A percentile compares a stretch with the other conserved stretches of the same genome.
Evolutionary conservation across 2,888 invertebrate species (phyloP).

Genomic region (Rhingia campestris): DNA sequence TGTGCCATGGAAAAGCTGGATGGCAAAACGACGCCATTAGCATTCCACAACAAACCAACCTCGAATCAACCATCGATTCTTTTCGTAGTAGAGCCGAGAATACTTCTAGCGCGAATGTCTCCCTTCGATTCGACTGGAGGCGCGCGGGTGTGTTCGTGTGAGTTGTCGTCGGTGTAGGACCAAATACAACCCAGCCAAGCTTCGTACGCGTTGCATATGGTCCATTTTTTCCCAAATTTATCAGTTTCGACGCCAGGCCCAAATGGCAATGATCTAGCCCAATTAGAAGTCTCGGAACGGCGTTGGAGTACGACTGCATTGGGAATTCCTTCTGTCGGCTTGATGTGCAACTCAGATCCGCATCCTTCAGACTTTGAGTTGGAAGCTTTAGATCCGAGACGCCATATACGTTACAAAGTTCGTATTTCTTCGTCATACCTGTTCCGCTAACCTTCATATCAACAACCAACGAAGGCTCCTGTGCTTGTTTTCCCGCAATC

Average conservation of each 20-base stretch:
- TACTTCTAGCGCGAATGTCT: too few relatives aligned
- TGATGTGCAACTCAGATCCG: background rate
- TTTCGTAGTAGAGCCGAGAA: too few relatives aligned
- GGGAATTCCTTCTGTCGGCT: background rate
- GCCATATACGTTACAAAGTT: background rate
- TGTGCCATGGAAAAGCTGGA: constrained; percentile 57
- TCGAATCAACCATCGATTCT: too few relatives aligned
- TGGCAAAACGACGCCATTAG: constrained; percentile 42
- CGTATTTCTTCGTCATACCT: background rate
- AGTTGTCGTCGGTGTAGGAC: too few relatives aligned
- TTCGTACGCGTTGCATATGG: constrained; percentile 29
- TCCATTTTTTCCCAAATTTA: background rate
- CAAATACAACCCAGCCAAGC: background rate
- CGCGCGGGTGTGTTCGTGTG: too few relatives aligned
- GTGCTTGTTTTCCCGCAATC: background rate
- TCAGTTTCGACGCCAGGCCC: constrained; percentile 23
- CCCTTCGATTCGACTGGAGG: background rate
- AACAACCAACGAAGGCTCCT: background rate
- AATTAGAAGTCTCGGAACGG: constrained; percentile 36
- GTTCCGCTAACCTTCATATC: background rate
- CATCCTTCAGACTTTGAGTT: constrained; percentile 37
- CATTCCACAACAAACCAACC: constrained; percentile 35
- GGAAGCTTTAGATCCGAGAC: constrained; percentile 19
- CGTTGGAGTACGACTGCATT: constrained; percentile 30
- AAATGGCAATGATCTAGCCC: constrained; percentile 56